phyloP scores from a whole-genome alignment of 2,888 invertebrate species.

The Tenthredo distinguenda region DNA sequence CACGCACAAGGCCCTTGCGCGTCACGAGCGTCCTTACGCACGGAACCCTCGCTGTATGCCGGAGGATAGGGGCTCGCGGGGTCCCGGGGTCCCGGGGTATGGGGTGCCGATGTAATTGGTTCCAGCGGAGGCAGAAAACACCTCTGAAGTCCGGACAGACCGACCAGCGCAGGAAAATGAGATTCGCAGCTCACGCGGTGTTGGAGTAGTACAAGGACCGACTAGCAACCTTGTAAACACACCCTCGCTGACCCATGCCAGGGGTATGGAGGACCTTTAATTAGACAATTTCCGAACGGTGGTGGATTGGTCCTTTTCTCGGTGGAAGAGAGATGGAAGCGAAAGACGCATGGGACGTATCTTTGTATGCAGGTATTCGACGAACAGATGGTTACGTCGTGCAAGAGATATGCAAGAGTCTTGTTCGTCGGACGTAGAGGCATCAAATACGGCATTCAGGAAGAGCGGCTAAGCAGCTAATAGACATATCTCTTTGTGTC shows the following conservation, averaged over 20 bases:
- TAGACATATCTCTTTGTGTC: constrained; percentile 53
- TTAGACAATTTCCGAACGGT: constrained; percentile 14
- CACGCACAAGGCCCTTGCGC: constrained; percentile 58
- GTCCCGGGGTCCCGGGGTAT: constrained; percentile 55
- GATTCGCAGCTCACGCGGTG: constrained; percentile 53
- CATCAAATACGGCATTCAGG: constrained; percentile 25
- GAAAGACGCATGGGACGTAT: not conserved
- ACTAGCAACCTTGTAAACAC: constrained; percentile 56
- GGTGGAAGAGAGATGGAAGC: not conserved
- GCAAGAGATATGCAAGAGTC: constrained; percentile 42
- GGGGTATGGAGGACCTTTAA: constrained; percentile 32
- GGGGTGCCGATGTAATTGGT: constrained; percentile 78
- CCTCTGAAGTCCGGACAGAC: constrained; percentile 61
- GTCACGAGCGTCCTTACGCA: constrained; percentile 52
- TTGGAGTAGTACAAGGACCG: constrained; percentile 10
- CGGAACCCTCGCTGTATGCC: constrained; percentile 57
- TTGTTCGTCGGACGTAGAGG: constrained; percentile 40
- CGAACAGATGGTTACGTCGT: not conserved
- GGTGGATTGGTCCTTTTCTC: constrained; percentile 1
- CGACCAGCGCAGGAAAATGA: constrained; percentile 54
- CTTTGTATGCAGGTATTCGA: constrained; percentile 1
- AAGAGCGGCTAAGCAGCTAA: constrained; percentile 48
- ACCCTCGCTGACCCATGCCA: constrained; percentile 45
- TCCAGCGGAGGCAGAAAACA: constrained; percentile 78
- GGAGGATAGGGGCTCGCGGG: constrained; percentile 65